Evolutionary conservation across 2,888 invertebrate species (phyloP), one percentile per base, ranked within the genome.

Genomic region (Rhagonycha lutea): DNA sequence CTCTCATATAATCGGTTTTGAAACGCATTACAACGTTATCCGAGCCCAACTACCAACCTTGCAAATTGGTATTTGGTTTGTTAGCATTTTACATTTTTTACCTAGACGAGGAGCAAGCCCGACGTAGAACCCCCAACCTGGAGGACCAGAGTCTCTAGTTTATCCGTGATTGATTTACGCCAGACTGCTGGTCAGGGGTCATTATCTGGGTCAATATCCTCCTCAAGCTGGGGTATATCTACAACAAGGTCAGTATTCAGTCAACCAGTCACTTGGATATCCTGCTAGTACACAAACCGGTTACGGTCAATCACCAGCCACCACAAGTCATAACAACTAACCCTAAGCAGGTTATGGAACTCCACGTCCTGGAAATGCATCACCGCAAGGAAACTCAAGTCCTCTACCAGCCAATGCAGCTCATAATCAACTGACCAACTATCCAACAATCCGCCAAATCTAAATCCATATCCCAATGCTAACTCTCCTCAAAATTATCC

Each of bases 241-340:
- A 12, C 92, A 92, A 72, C 92, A 92, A 70, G 90, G 89, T 74
- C 89, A 90, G 76, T 92, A 92, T 83, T 90, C 92, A 61, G 92
- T 93, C 28, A 92, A 92, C 80, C 93, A 92, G 86, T 92, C 92
- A 29, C 93, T 93, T 81, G 92, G 91, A 0, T 93, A 93, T 74
- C 92, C 93, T 10, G 87, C 90, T 9, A 89, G 88, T 80, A 84
- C 89, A 12, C 92, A 91, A 84, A 89, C 90, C 28, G 90, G 88
- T 81, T 92, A 92, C 86, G 92, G 91, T 0, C 92, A 91, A 77
- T 91, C 92, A 62, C 91, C 90, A 14, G 89, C 91, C 61, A 91
- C 91, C 72, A 87, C 91, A 78, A 81, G 90, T 86, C 88, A 87
- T 80, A 91, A 89, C 83, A 91, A 89, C 83, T 91, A 91, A 84